Evolutionary conservation across 2,888 invertebrate genomes (phyloP).

Genomic region (Kryphioiulus occultus): DNA sequence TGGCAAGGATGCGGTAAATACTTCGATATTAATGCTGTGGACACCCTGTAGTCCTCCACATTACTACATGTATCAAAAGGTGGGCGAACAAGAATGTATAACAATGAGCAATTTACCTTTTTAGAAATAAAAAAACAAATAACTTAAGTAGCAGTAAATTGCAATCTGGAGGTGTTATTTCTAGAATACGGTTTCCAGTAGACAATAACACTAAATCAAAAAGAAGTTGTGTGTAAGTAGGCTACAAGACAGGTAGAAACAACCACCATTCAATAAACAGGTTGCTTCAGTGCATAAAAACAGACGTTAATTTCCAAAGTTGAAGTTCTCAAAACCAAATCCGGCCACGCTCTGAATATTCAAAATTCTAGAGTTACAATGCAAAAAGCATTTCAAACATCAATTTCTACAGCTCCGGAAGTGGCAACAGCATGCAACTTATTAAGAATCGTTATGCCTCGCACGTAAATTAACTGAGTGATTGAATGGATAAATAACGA

Average conservation of each 20-base stretch:
- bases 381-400: neutral
- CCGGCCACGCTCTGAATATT: conserved; percentile 39
- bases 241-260: neutral
- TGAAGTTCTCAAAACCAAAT: conserved; percentile 2
- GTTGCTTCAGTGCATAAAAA: conserved; percentile 7
- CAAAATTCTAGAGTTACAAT: neutral
- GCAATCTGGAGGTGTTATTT: neutral
- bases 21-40: too few relatives aligned
- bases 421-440: neutral
- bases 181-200: neutral
- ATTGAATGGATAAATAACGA: neutral
- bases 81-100: neutral
- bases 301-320: neutral
- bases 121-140: neutral
- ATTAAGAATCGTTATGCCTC: neutral
- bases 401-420: neutral
- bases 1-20: too few relatives aligned
- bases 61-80: too few relatives aligned
- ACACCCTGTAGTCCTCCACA: too few relatives aligned
- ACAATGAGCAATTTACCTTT: neutral
- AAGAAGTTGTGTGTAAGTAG: neutral
- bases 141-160: neutral
- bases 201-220: neutral
- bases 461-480: neutral
- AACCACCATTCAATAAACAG: neutral